Percentiles rank a stretch among this genome's conserved stretches.
These are phyloP conservation scores for Cochlearius cochlearius DNA, from an alignment of 2,113 vertebrate genomes.

Conservation along the genomic window DNA sequence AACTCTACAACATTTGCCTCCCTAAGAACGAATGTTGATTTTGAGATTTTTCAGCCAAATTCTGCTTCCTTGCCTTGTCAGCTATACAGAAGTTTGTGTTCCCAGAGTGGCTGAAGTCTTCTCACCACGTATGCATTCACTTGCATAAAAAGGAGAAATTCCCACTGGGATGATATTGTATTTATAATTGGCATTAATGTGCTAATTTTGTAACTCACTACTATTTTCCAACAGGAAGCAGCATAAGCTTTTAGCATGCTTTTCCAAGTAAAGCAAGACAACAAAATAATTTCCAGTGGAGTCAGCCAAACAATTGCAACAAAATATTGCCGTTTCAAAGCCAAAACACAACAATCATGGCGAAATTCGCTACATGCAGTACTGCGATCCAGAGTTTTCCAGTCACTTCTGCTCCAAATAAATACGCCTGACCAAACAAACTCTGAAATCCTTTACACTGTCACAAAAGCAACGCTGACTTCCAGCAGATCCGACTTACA, in stretches of 20 bases:
- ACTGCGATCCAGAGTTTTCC: neutral
- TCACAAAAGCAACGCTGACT: accelerated
- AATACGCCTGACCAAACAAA: neutral
- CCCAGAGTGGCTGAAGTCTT: neutral
- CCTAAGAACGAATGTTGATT: neutral
- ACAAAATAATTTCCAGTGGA: conserved; percentile 40
- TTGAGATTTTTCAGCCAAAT: neutral
- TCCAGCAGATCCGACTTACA: neutral
- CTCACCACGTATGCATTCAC: neutral
- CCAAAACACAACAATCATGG: neutral
- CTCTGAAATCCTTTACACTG: neutral
- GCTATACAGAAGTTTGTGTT: neutral
- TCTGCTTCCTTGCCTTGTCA: conserved; percentile 1
- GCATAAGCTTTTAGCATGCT: neutral
- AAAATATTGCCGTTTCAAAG: conserved; percentile 33
- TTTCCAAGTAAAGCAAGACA: conserved; percentile 49
- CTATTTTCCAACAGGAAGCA: conserved; percentile 53
- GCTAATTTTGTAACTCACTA: conserved; percentile 44
- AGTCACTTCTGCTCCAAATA: neutral
- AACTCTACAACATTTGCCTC: neutral
- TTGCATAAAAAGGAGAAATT: neutral
- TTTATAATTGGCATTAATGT: conserved; percentile 40
- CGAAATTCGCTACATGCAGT: neutral
- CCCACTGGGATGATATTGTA: neutral
- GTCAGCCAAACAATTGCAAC: conserved; percentile 21